Conservation (phyloP, 2,797 vertebrate species). For the Rhabdomys pumilio region DNA sequence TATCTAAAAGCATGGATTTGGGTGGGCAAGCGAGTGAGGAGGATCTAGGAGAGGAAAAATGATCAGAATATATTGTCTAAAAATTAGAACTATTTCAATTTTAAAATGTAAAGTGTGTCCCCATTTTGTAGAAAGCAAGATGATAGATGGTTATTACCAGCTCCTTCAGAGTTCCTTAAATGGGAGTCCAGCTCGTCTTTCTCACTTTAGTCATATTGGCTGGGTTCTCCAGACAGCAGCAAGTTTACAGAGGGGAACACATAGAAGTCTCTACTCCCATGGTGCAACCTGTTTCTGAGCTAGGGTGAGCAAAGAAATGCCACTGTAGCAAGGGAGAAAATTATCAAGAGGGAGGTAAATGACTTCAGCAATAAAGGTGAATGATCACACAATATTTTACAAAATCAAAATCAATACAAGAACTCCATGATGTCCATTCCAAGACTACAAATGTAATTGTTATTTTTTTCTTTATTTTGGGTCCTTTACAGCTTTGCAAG, state of each 20-base stretch:
- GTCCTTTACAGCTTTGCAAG: not conserved
- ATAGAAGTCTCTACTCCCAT: not conserved
- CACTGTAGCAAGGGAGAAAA: not conserved
- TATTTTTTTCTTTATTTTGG: not conserved
- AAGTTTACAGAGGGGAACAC: not conserved
- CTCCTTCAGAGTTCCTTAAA: not conserved
- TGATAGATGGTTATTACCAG: not conserved
- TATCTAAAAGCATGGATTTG: not conserved
- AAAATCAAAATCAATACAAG: not conserved
- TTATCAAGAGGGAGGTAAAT: not conserved
- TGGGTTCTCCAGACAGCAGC: not conserved
- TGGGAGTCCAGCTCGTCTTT: not conserved
- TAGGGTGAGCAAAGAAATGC: not conserved
- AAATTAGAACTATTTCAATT: not conserved
- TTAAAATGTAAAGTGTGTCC: not conserved
- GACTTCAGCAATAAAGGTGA: not conserved
- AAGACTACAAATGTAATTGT: not conserved
- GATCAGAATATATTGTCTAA: not conserved
- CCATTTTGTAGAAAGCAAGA: constrained; percentile 1
- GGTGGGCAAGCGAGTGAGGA: too few relatives aligned
- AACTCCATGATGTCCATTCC: not conserved
- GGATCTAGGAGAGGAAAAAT: not conserved
- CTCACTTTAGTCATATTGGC: not conserved
- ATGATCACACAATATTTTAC: not conserved
- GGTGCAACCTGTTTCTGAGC: not conserved